Percentiles rank a stretch among this genome's conserved stretches.
Conservation (phyloP, 2,113 vertebrate genomes). For the Castor canadensis region DNA sequence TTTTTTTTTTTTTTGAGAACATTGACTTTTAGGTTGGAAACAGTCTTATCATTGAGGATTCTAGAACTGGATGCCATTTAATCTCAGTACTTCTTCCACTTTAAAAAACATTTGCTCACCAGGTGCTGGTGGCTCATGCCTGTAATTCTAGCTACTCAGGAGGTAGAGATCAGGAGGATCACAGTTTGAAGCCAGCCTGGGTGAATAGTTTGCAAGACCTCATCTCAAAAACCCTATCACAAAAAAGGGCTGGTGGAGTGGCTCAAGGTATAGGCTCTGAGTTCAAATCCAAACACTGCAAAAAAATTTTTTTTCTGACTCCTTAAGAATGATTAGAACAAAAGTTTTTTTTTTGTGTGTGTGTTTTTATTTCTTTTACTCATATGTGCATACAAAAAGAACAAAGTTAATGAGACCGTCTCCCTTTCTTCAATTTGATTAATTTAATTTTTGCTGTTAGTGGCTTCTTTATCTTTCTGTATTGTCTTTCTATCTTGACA, state of each 20-base stretch:
- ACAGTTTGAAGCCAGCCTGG: no score
- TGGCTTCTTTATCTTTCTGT: conserved; percentile 19
- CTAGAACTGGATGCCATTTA: background rate
- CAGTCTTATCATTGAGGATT: conserved; percentile 5
- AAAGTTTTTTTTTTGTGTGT: no score
- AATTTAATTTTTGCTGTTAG: conserved; percentile 23
- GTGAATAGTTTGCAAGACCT: no score
- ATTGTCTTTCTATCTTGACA: background rate
- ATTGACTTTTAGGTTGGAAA: background rate
- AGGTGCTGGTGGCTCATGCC: no score
- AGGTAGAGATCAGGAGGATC: no score
- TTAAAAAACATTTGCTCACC: background rate
- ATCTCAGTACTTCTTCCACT: background rate
- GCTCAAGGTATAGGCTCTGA: no score
- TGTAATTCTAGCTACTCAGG: no score
- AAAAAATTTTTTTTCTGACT: background rate
- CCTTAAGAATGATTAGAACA: background rate
- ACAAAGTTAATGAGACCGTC: background rate
- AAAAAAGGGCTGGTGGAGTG: no score
- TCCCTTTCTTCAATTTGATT: conserved; percentile 4
- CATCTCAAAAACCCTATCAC: no score
- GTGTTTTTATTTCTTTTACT: no score
- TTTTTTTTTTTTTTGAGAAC: background rate
- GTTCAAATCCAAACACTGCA: no score
- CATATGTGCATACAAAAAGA: no score